phyloP scores from a whole-genome alignment of 1,140 invertebrate species.

The Ptiloglossa arizonensis region DNA sequence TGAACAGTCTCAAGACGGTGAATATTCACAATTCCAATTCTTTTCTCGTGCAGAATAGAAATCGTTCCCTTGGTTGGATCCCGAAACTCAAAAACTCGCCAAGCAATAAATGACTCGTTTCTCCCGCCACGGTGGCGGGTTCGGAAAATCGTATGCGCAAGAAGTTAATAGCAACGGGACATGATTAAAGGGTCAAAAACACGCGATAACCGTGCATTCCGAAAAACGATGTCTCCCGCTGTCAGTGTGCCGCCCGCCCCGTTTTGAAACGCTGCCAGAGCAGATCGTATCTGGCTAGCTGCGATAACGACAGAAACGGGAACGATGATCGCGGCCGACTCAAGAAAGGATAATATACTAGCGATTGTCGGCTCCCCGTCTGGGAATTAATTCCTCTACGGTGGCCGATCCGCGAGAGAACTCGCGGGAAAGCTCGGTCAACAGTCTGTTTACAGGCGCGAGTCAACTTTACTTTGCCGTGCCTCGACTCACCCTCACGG shows the following conservation, averaged over 20 bases:
- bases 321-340: conserved; percentile 15
- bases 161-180: not conserved
- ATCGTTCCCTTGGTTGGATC: no score
- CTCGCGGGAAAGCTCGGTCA: conserved; percentile 8
- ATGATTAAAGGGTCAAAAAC: conserved; percentile 2
- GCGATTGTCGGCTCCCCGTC: not conserved
- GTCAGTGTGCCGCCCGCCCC: not conserved
- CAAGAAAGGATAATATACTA: conserved; percentile 11
- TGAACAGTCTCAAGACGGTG: no score
- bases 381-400: not conserved
- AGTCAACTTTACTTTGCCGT: conserved; percentile 18
- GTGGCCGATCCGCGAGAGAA: not conserved
- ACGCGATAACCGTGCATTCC: conserved; percentile 22
- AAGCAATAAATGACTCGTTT: no score
- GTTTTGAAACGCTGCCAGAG: conserved; percentile 31
- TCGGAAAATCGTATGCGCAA: no score
- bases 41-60: no score
- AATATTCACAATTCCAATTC: no score
- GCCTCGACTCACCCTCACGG: no score
- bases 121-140: no score
- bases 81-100: no score
- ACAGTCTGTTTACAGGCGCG: not conserved
- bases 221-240: conserved; percentile 10
- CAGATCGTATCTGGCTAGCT: conserved; percentile 23
- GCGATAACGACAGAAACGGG: conserved; percentile 13